Percentiles rank a stretch among this genome's conserved stretches.
Conservation (phyloP, 2,888 invertebrate genomes). For the Oxycera nigricornis region DNA sequence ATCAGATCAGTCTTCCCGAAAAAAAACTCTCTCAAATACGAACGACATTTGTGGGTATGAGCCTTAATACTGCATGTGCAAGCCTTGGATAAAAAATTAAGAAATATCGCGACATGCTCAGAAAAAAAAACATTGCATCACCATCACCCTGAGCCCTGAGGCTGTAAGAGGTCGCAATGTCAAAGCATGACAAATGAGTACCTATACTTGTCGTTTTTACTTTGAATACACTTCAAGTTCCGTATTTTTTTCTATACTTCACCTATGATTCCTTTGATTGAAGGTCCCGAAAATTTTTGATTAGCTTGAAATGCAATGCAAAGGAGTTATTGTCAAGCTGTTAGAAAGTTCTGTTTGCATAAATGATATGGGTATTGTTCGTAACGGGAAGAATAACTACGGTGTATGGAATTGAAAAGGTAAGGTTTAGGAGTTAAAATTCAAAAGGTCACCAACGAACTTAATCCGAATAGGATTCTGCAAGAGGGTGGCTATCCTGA, state of each 20-base stretch:
- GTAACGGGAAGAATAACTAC: not conserved
- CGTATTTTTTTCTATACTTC: conserved; percentile 1
- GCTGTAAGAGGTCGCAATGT: conserved; percentile 4
- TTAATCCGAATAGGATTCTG: conserved; percentile 12
- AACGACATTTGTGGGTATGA: conserved; percentile 1
- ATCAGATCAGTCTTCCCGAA: conserved; percentile 20
- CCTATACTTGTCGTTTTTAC: conserved; percentile 4
- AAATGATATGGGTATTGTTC: conserved; percentile 23
- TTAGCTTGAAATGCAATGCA: not conserved
- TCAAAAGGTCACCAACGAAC: conserved; percentile 35
- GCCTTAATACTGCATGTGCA: not conserved
- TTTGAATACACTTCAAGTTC: not conserved
- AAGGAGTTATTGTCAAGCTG: conserved; percentile 14
- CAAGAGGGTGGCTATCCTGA: too few species aligned
- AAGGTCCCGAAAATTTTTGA: conserved; percentile 24
- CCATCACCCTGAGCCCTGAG: conserved; percentile 21
- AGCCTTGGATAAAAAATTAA: not conserved
- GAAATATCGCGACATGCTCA: not conserved
- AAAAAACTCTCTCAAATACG: not conserved
- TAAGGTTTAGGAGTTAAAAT: conserved; percentile 35
- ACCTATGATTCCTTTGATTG: conserved; percentile 20
- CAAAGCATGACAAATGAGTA: conserved; percentile 33
- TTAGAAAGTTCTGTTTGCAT: not conserved
- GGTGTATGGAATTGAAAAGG: not conserved
- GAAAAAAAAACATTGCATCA: conserved; percentile 23